Evolutionary conservation across 2,888 invertebrate species (phyloP).

Genomic region (Oegoconia quadripuncta): DNA sequence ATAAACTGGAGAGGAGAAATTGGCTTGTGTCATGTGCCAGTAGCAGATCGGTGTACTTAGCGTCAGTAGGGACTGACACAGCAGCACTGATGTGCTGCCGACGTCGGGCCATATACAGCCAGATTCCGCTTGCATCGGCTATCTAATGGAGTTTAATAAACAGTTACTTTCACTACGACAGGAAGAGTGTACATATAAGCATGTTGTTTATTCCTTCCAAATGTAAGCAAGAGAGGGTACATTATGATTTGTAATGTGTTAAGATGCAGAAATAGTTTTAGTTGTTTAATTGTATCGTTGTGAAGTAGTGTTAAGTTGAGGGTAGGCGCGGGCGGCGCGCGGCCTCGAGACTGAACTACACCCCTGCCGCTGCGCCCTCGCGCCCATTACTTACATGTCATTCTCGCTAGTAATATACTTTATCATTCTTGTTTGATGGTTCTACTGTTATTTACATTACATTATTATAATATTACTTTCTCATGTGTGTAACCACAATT

Average conservation of each 20-base stretch:
- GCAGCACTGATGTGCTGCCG: too few relatives aligned
- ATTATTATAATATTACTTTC: constrained; percentile 52
- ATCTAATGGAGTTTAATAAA: constrained; percentile 40
- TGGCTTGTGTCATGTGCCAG: constrained; percentile 28
- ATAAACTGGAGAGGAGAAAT: constrained; percentile 30
- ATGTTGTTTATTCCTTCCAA: constrained; percentile 71
- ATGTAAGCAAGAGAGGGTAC: constrained; percentile 59
- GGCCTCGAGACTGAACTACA: constrained; percentile 75
- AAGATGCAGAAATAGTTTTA: constrained; percentile 73
- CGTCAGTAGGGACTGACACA: too few relatives aligned
- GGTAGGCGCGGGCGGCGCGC: constrained; percentile 54
- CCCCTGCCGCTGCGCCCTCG: constrained; percentile 57
- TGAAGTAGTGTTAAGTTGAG: constrained; percentile 72
- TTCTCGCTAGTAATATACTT: constrained; percentile 56
- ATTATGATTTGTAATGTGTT: constrained; percentile 62
- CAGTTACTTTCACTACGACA: constrained; percentile 56
- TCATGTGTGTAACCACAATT: constrained; percentile 67
- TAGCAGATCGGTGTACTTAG: constrained; percentile 1
- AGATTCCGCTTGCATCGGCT: constrained; percentile 46
- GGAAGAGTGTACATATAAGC: constrained; percentile 61
- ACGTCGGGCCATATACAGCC: too few relatives aligned
- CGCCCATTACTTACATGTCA: constrained; percentile 59
- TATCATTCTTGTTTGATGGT: constrained; percentile 67
- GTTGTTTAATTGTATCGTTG: constrained; percentile 74
- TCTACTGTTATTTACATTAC: constrained; percentile 67